Evolutionary conservation across 1,140 invertebrate species (phyloP), one percentile per base, ranked within the genome.

Genomic region (Drosophila eugracilis): DNA sequence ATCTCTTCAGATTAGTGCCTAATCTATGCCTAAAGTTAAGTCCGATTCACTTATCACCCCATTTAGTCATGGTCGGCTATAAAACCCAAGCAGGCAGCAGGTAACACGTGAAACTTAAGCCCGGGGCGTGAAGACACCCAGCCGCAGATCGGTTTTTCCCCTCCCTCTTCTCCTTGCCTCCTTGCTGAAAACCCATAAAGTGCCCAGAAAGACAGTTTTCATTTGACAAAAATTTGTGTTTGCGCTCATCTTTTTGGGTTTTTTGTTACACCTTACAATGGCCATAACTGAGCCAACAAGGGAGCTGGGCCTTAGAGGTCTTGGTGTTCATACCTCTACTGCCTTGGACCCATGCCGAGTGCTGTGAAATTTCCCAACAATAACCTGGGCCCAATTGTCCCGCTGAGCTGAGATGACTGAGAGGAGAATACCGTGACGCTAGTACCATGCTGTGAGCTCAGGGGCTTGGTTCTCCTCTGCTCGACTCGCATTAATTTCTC

Each of bases 191-290:
- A 48, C 71, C 49, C 59, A 32, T 67, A 58, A 66, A 75, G 26
- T 48, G 32, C 32, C 52, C 39, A 79, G n/a, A n/a, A 59, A 58
- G 66, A 85, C 80, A 73, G 55, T 84, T 79, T 88, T 45, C 74
- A 78, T 88, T 86, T 86, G 83, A 86, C 83, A 86, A 86, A 74
- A 88, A 69, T 75, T 74, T 85, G 37, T 80, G 63, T 65, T 74
- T 85, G 37, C 77, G 63, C 50, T 60, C 60, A 78, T 83, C 74
- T 77, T 45, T 45, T 62, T 86, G 55, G 83, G 83, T 86, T 86
- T 86, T 88, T 86, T 72, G 83, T 86, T 86, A 88, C 83, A 86
- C 83, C 83, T 86, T 86, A 72, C 83, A 75, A 78, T 77, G 77
- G 45, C 63, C 28, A 37, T 42, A 45, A 36, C 60, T 19, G 41